phyloP scores from a whole-genome alignment of 2,888 invertebrate species.

The Notodonta ziczac region DNA sequence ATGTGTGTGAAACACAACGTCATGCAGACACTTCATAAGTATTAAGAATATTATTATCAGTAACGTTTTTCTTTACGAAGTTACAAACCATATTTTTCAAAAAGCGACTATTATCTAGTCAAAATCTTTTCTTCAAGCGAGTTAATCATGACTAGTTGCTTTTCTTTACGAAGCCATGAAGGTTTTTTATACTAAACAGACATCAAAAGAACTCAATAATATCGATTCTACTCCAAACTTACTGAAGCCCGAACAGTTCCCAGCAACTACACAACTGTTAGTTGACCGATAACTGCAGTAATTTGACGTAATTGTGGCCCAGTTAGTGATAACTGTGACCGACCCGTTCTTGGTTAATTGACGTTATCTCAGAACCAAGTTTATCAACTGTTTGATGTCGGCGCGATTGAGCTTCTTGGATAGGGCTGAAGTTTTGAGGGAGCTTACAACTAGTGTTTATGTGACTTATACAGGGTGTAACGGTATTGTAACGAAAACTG shows the following conservation, averaged over 20 bases:
- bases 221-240: not conserved
- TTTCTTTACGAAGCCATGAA: too few species aligned
- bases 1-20: not conserved
- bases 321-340: slow-evolving; percentile 7
- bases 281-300: slow-evolving; percentile 20
- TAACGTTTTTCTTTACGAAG: too few species aligned
- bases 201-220: not conserved
- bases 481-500: too few species aligned
- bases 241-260: slow-evolving; percentile 7
- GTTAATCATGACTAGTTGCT: too few species aligned
- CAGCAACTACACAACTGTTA: slow-evolving; percentile 22
- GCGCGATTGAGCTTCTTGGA: not conserved
- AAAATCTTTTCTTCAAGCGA: too few species aligned
- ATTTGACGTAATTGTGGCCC: slow-evolving; percentile 24
- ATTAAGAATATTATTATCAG: too few species aligned
- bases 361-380: not conserved
- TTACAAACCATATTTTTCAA: too few species aligned
- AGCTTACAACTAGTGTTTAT: too few species aligned
- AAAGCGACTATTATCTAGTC: too few species aligned
- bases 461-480: not conserved
- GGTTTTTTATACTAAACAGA: too few species aligned
- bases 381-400: not conserved
- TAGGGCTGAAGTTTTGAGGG: not conserved
- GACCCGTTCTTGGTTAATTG: slow-evolving; percentile 2
- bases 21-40: too few species aligned